Percentiles rank a stretch among this genome's conserved stretches.
These are phyloP conservation scores for Stegana nigrithorax DNA, from an alignment of 2,888 invertebrate species.

Conservation along the genomic window DNA sequence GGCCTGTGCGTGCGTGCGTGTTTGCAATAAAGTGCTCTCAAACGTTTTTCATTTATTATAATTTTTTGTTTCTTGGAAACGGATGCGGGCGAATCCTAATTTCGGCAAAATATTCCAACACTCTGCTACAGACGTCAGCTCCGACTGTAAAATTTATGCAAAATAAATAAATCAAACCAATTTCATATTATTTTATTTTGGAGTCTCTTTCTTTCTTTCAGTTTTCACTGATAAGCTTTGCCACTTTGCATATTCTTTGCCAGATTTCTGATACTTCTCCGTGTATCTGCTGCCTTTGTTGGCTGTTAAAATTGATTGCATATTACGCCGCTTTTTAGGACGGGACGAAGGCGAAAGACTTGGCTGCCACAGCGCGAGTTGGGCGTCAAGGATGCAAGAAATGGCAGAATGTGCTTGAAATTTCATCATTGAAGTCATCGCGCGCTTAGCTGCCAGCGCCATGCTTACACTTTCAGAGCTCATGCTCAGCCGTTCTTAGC, in stretches of 20 bases:
- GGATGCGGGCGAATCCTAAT: too few relatives aligned
- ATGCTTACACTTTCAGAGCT: background rate
- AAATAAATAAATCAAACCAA: slow-evolving; percentile 32
- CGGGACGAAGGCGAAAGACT: too few relatives aligned
- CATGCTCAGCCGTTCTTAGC: background rate
- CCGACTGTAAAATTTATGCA: slow-evolving; percentile 33
- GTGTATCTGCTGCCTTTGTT: background rate
- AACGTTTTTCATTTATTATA: too few relatives aligned
- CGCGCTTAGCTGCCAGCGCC: background rate
- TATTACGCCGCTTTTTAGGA: background rate
- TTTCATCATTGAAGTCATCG: slow-evolving; percentile 12
- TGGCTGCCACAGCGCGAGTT: too few relatives aligned
- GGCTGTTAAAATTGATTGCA: slow-evolving; percentile 4
- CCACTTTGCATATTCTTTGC: slow-evolving; percentile 11
- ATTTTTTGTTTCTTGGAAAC: too few relatives aligned
- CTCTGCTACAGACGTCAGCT: slow-evolving; percentile 33
- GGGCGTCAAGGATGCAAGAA: background rate
- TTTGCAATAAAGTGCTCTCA: too few relatives aligned
- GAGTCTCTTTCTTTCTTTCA: background rate
- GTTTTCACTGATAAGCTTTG: slow-evolving; percentile 1
- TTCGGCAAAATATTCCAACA: background rate
- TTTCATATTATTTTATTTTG: background rate
- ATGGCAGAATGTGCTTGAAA: background rate
- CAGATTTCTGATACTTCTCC: background rate
- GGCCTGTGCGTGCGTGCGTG: too few relatives aligned